Percentiles rank a stretch among this genome's conserved stretches.
These are phyloP conservation scores for Chaenodraco wilsoni DNA, from an alignment of 2,797 vertebrate genomes.

Conservation along the genomic window DNA sequence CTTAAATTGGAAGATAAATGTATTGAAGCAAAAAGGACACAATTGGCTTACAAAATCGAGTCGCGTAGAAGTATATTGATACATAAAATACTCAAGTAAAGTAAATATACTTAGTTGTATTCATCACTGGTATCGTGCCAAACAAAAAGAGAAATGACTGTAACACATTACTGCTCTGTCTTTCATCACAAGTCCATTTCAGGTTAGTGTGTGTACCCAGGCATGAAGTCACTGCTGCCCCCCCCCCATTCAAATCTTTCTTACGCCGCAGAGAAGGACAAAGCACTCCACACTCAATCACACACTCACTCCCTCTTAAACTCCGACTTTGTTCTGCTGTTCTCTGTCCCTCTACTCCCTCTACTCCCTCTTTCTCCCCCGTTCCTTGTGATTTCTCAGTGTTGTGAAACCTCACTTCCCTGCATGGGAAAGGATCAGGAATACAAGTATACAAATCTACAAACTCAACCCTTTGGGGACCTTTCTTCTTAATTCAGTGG, in stretches of 20 bases:
- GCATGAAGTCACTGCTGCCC: conserved; percentile 67
- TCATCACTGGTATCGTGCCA: too few relatives aligned
- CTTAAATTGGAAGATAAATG: too few relatives aligned
- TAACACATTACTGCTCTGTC: conserved; percentile 50
- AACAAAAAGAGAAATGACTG: conserved; percentile 11
- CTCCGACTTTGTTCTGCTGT: conserved; percentile 28
- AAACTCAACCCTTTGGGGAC: conserved; percentile 4
- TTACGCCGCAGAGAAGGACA: conserved; percentile 40
- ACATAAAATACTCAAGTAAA: too few relatives aligned
- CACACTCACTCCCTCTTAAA: conserved; percentile 45
- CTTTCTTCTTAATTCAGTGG: conserved; percentile 34
- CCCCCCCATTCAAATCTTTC: conserved; percentile 27
- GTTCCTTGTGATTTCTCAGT: conserved; percentile 34
- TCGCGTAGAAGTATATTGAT: too few relatives aligned
- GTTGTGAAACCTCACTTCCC: conserved; percentile 45
- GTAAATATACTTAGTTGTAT: too few relatives aligned
- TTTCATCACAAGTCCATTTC: conserved; percentile 56
- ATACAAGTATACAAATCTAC: not conserved
- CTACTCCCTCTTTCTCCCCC: conserved; percentile 8
- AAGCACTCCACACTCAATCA: conserved; percentile 45
- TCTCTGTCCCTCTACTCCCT: not conserved
- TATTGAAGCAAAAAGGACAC: too few relatives aligned
- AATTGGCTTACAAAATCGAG: too few relatives aligned
- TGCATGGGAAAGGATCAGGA: conserved; percentile 17
- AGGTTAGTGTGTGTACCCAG: conserved; percentile 60